A percentile compares a stretch with the other conserved stretches of the same genome.
phyloP scores from a whole-genome alignment of 35 echinoderm and acorn worm species.

The Holothuria glaberrima region DNA sequence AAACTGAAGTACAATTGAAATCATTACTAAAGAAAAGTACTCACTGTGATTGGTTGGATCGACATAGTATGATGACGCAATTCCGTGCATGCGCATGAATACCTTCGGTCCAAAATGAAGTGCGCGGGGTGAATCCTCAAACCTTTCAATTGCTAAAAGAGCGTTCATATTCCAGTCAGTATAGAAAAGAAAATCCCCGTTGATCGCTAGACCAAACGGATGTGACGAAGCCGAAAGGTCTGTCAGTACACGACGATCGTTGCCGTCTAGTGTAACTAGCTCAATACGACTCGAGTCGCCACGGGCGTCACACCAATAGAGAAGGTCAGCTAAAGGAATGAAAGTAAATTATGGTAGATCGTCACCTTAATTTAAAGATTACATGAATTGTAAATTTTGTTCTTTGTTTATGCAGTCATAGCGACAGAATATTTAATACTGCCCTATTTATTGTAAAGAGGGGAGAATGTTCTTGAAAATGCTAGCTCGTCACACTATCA shows the following conservation, averaged over 20 bases:
- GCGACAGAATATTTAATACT: no score
- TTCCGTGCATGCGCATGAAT: slow-evolving; percentile 56
- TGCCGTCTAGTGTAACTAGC: slow-evolving; percentile 6
- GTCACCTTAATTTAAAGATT: no score
- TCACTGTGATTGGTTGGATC: background rate
- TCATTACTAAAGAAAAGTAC: no score
- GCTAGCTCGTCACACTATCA: no score
- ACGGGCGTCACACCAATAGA: slow-evolving; percentile 45
- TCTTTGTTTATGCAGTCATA: background rate
- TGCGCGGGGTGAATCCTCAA: background rate
- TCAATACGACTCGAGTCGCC: slow-evolving; percentile 25
- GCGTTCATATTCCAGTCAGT: slow-evolving; percentile 36
- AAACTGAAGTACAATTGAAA: no score
- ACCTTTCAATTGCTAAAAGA: slow-evolving; percentile 18
- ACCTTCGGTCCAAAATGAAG: slow-evolving; percentile 43
- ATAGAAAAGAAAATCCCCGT: slow-evolving; percentile 33
- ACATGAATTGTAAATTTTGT: no score
- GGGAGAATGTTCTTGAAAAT: no score
- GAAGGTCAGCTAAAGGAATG: slow-evolving; percentile 16
- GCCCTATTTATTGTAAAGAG: no score
- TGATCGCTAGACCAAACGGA: slow-evolving; percentile 44
- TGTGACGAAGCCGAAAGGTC: slow-evolving; percentile 15
- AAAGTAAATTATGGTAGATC: no score
- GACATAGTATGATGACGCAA: slow-evolving; percentile 21
- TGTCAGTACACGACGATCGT: slow-evolving; percentile 5